Evolutionary conservation across 2,797 vertebrate genomes (phyloP).

Genomic region (Halcyon leucocephala): DNA sequence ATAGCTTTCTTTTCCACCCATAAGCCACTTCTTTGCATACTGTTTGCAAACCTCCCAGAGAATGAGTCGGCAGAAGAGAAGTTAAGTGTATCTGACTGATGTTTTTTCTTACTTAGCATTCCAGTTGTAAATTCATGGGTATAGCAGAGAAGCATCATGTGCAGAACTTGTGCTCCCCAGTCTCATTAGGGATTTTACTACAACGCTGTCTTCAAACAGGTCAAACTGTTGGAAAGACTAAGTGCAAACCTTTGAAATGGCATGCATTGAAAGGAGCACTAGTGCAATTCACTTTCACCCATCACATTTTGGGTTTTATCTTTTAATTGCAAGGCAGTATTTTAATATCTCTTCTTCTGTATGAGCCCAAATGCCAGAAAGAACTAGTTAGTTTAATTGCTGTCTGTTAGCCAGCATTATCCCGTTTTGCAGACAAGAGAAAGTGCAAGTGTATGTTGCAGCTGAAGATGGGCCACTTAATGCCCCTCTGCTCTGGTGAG

Average conservation of each 20-base stretch:
- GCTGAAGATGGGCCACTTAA: not conserved
- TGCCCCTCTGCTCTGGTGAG: too few relatives aligned
- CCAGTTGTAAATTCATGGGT: not conserved
- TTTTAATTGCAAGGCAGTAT: not conserved
- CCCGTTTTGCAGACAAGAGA: not conserved
- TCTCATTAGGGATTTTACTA: not conserved
- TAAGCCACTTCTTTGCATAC: not conserved
- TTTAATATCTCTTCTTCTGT: not conserved
- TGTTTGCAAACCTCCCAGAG: not conserved
- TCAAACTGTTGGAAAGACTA: not conserved
- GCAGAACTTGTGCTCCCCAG: not conserved
- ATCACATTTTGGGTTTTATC: not conserved
- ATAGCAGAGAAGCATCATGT: not conserved
- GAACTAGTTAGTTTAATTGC: not conserved
- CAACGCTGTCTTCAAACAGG: not conserved
- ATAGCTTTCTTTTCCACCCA: not conserved
- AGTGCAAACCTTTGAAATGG: not conserved
- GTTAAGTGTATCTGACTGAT: not conserved
- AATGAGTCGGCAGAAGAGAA: not conserved
- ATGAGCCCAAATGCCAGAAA: not conserved
- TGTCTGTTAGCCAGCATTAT: not conserved
- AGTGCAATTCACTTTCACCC: not conserved
- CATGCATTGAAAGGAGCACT: not conserved
- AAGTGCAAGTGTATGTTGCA: not conserved
- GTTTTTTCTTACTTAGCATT: not conserved